Percentiles rank a stretch among this genome's conserved stretches.
These are phyloP conservation scores for Theristicus caerulescens DNA, from an alignment of 2,113 vertebrate genomes.

Conservation along the genomic window DNA sequence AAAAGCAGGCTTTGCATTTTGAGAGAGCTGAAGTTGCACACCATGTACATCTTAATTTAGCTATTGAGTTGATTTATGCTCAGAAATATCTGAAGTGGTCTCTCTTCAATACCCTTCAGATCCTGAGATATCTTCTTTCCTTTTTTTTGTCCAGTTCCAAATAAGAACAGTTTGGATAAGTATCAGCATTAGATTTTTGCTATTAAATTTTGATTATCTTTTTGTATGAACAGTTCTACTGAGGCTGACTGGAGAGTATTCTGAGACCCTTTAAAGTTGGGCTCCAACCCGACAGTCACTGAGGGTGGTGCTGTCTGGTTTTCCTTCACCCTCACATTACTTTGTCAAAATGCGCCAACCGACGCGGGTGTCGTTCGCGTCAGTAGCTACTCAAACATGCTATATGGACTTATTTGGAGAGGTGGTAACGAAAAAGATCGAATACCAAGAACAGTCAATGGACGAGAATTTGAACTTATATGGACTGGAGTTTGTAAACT, in stretches of 20 bases:
- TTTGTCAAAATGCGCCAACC: no score
- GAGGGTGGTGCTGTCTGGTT: no score
- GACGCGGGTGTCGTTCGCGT: no score
- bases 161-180: background rate
- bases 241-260: background rate
- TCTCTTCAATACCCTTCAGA: background rate
- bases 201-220: background rate
- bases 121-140: background rate
- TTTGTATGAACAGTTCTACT: background rate
- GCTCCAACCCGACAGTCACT: no score
- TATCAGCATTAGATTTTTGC: background rate
- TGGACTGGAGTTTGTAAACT: no score
- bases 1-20: background rate
- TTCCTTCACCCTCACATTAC: no score
- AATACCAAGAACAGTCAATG: no score
- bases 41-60: background rate
- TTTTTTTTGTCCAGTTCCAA: background rate
- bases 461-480: no score
- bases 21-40: background rate
- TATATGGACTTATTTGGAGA: no score
- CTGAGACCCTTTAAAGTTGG: background rate
- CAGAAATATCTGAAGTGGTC: background rate
- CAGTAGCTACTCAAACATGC: no score
- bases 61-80: background rate
- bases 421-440: no score